Evolutionary conservation across 2,888 invertebrate genomes (phyloP).

Genomic region (Limnephilus rhombicus): DNA sequence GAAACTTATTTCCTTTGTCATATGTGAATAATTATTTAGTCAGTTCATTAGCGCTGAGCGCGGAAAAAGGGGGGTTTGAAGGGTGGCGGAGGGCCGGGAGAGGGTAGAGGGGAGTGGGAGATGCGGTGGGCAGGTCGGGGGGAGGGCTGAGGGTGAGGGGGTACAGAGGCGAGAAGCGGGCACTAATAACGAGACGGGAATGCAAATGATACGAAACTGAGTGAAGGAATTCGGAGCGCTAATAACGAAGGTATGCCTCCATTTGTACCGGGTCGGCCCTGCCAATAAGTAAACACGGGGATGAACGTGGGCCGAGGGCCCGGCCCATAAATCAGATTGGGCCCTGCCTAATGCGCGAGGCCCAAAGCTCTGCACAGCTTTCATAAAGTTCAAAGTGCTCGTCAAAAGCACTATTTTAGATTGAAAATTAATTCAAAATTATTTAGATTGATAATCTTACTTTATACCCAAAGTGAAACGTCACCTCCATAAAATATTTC

Average conservation of each 20-base stretch:
- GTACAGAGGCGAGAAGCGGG: constrained; percentile 53
- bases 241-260: constrained; percentile 64
- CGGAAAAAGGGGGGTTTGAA: not conserved
- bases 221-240: constrained; percentile 61
- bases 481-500: not conserved
- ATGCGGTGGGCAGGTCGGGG: not conserved
- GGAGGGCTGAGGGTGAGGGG: not conserved
- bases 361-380: constrained; percentile 13
- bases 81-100: not conserved
- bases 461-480: not conserved
- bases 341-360: not conserved
- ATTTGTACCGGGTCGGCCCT: constrained; percentile 43
- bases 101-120: not conserved
- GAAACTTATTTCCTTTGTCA: constrained; percentile 37
- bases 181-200: constrained; percentile 65
- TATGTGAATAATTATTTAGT: constrained; percentile 55
- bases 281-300: constrained; percentile 60
- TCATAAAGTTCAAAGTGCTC: not conserved
- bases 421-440: too few species aligned
- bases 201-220: constrained; percentile 64
- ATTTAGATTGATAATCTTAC: not conserved
- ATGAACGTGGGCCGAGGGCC: constrained; percentile 47
- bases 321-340: constrained; percentile 60
- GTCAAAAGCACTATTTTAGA: not conserved
- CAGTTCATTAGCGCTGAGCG: constrained; percentile 49